Evolutionary conservation across 2,113 vertebrate genomes (phyloP).

Genomic region (Rhagologus leucostigma): DNA sequence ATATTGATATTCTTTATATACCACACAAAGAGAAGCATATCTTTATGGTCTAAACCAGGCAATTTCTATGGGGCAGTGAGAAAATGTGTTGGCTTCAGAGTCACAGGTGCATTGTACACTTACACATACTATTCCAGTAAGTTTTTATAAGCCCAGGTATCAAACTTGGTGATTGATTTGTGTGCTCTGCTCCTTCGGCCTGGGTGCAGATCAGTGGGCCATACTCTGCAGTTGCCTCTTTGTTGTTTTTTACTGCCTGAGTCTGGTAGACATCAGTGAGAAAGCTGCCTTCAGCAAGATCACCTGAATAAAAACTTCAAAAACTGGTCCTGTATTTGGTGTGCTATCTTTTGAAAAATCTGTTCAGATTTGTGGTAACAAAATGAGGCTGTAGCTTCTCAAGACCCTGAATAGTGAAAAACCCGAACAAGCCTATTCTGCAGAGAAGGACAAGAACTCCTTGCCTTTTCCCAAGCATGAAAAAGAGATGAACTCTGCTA

Average conservation of each 20-base stretch:
- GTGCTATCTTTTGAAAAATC: background rate
- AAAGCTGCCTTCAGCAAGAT: background rate
- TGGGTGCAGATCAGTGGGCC: background rate
- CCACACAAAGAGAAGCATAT: background rate
- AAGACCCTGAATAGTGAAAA: background rate
- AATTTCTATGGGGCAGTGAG: background rate
- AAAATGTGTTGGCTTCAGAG: background rate
- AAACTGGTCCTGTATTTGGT: background rate
- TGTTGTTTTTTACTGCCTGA: background rate
- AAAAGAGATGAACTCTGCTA: background rate
- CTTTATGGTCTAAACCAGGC: background rate
- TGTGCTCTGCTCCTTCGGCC: background rate
- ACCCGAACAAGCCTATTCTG: background rate
- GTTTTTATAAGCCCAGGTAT: background rate
- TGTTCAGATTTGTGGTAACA: background rate
- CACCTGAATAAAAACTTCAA: background rate
- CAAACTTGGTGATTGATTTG: background rate
- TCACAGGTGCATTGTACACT: background rate
- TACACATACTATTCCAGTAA: background rate
- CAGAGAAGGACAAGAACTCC: background rate
- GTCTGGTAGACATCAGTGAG: background rate
- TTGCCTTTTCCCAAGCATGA: background rate
- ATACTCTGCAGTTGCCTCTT: background rate
- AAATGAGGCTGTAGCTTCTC: background rate
- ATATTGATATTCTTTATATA: background rate